Conservation (phyloP, 1,140 invertebrate genomes). For the Caenorhabditis elegans region WBcel235 BX284606.5:11647501-11648000, state of each 20-base stretch:
- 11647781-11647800: constrained; percentile 27
- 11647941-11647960: background rate
- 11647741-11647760: too few species aligned
- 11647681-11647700: background rate
- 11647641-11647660: constrained; percentile 5
- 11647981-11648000: background rate
- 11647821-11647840: background rate
- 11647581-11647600: constrained; percentile 7
- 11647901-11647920: constrained; percentile 12
- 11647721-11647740: background rate
- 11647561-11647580: background rate
- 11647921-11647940: background rate
- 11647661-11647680: background rate
- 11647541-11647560: too few species aligned
- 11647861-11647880: background rate
- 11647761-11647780: background rate
- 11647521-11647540: background rate
- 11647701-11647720: constrained; percentile 3
- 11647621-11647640: background rate
- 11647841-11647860: constrained; percentile 14
- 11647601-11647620: constrained; percentile 18
- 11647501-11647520: background rate
- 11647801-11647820: background rate
- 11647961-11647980: constrained; percentile 13
- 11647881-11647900: background rate